Evolutionary conservation across 2,113 vertebrate species (phyloP), one percentile per base, ranked within the genome.

Genomic region (Neodontobutis hainanensis): DNA sequence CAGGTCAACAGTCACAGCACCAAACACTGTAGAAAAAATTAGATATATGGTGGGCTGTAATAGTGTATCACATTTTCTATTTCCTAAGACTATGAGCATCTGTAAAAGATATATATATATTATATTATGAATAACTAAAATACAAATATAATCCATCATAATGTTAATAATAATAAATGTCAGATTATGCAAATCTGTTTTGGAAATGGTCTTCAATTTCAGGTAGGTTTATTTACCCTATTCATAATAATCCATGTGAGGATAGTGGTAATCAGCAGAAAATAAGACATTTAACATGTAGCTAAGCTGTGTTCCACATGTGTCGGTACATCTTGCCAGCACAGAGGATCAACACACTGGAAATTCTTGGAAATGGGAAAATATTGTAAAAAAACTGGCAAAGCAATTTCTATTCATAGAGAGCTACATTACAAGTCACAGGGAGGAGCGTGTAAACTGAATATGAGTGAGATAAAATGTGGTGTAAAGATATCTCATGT

Each of bases 11-110:
- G 59, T 15, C 12, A 62, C 42, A 68, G 53, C 55, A n/a, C 72
- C 57, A 9, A 32, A 51, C 72, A 40, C 87, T 89, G 84, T 64
- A 70, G 73, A 73, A 75, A 9, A 65, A 85, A 73, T 19, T 3
- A 74, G 53, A 78, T 27, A 27, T 27, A 27, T 27, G 19, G 19
- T 9, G 2, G 47, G 63, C 32, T 51, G 36, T 66, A 27, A 27
- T 27, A 27, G 19, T 27, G 35, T 42, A 40, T 5, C 5, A 1
- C 9, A 51, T 12, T 5, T 11, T 43, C 34, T 50, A 11, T 14
- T 42, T 61, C n/a, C 12, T 46, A 27, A 9, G 47, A 65, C 51
- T 7, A 5, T 38, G 12, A 50, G 46, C 5, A 32, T 44, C 19
- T 27, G 19, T 27, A 27, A 27, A 27, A 27, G 19, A 27, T 3